phyloP scores from a whole-genome alignment of 2,888 invertebrate species.

The Sycophila texana region DNA sequence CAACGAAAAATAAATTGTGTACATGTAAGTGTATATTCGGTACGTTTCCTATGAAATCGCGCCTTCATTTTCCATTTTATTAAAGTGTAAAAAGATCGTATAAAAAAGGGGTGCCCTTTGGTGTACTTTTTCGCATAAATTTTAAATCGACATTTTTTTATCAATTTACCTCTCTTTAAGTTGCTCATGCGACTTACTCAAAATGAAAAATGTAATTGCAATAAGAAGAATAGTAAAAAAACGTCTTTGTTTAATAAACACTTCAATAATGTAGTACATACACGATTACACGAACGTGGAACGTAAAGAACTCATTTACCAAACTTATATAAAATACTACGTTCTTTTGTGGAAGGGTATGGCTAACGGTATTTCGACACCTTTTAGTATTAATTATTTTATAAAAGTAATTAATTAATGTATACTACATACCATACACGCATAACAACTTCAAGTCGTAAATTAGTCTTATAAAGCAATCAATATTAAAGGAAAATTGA shows the following conservation, averaged over 20 bases:
- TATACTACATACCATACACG: constrained; percentile 5
- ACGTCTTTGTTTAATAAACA: constrained; percentile 26
- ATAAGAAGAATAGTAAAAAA: constrained; percentile 36
- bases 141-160: constrained; percentile 38
- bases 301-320: constrained; percentile 45
- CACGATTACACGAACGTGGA: constrained; percentile 33
- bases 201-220: constrained; percentile 28
- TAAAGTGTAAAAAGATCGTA: constrained; percentile 62
- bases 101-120: constrained; percentile 64
- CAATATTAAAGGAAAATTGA: constrained; percentile 19
- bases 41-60: constrained; percentile 42
- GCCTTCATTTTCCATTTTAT: constrained; percentile 36
- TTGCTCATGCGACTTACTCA: constrained; percentile 24
- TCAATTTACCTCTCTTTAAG: constrained; percentile 18
- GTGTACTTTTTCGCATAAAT: constrained; percentile 60
- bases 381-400: constrained; percentile 29
- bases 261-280: constrained; percentile 37
- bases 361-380: constrained; percentile 32
- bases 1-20: constrained; percentile 51
- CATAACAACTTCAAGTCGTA: constrained; percentile 15
- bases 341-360: constrained; percentile 16
- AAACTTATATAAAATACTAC: constrained; percentile 31
- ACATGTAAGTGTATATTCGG: constrained; percentile 31
- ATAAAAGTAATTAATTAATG: constrained; percentile 20
- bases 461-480: constrained; percentile 24